Evolutionary conservation across 2,888 invertebrate species (phyloP), one percentile per base, ranked within the genome.

Genomic region (Platycheirus rosarum): DNA sequence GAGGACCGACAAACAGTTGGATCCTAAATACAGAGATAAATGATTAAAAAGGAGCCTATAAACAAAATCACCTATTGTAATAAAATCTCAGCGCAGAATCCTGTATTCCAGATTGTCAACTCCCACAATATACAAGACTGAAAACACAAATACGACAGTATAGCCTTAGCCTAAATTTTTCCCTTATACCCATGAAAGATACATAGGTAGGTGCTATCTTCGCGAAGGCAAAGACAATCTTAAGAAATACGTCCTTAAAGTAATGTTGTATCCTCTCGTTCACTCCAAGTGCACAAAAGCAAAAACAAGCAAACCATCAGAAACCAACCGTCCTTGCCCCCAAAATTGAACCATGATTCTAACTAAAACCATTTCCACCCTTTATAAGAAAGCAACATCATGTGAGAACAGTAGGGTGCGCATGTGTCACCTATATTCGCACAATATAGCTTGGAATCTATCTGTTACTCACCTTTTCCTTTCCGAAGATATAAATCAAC

Each of bases 41-140:
- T 40, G 26, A 35, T 37, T n/a, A 53, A 66, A 66, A 70, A 51
- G 57, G 75, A 71, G 60, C 76, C 80, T 76, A 80, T 80, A 71
- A 80, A 80, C 66, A 70, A 76, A 80, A 70, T 80, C 80, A 80
- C 76, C 80, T 80, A 80, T 80, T 80, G 70, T 80, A 80, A 66
- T 75, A 75, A 80, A 76, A 71, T 87, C 32, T 55, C 74, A 88
- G 88, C 88, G 88, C 88, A 88, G 88, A 88, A 88, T 86, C 88
- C 87, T 63, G 55, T 74, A 73, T 68, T 75, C 42, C 8, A 74
- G 82, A 78, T 85, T 86, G 89, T 87, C 88, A 88, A 84, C 88
- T 86, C 88, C 88, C 88, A 87, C 87, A 80, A 84, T 80, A 69
- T 48, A 71, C 48, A 51, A 66, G 70, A 62, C 66, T 80, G 80